Percentiles rank a stretch among this genome's conserved stretches.
Conservation (phyloP, 2,113 vertebrate species). For the Cnemophilus loriae region DNA sequence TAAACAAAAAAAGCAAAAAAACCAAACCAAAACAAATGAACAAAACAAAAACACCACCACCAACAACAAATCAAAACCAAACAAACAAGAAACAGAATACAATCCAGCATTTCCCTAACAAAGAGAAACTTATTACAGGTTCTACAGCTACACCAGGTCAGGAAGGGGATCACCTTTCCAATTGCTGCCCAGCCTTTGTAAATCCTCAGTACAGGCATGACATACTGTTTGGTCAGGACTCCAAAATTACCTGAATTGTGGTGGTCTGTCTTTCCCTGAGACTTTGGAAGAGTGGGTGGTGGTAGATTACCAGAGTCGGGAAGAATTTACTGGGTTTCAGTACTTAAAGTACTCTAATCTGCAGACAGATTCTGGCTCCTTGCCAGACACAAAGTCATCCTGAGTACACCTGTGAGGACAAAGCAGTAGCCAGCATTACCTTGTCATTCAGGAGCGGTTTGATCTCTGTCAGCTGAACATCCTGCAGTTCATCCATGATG, state of each 20-base stretch:
- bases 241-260: background rate
- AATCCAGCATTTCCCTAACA: background rate
- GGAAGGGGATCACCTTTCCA: background rate
- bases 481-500: slow-evolving; percentile 92
- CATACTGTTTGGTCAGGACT: background rate
- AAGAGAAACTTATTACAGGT: background rate
- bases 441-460: slow-evolving; percentile 91
- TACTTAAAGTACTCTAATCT: background rate
- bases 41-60: background rate
- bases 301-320: background rate
- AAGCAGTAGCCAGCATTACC: slow-evolving; percentile 68
- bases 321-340: background rate
- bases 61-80: background rate
- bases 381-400: background rate
- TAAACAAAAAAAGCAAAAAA: background rate
- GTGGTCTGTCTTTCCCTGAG: background rate
- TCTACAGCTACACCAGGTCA: background rate
- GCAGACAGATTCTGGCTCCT: background rate
- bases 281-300: background rate
- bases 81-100: background rate
- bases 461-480: slow-evolving; percentile 94
- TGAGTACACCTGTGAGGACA: background rate
- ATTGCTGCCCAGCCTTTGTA: background rate
- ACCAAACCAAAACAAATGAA: background rate
- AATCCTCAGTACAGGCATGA: background rate